Evolutionary conservation across 2,113 vertebrate genomes (phyloP), one percentile per base, ranked within the genome.

Genomic region (Acrocephalus kingi): DNA sequence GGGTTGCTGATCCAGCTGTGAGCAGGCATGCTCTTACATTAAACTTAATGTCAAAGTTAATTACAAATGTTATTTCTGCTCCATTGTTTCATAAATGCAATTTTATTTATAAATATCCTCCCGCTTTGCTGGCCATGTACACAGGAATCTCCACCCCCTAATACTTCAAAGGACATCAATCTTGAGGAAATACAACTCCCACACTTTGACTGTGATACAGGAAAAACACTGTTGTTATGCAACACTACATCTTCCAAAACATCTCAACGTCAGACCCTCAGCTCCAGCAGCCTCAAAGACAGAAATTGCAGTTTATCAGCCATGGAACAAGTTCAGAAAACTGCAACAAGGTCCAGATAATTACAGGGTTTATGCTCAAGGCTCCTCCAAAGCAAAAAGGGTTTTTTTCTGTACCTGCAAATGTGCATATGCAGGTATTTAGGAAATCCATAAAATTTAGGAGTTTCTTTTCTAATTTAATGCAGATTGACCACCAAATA

Each of bases 141-240:
- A 93, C 92, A 96, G 94, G 96, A 96, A 96, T 96, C 92, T 90
- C 88, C 96, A 90, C 83, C 76, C 69, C 79, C 48, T 72, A 59
- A 22, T 10, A 68, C 84, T 96, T 89, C 73, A 95, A 88, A 85
- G 80, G 86, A 94, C 88, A 93, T 78, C 92, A 90, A 20, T 95
- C 88, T 68, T 84, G 79, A 94, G 88, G 96, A 96, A 96, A 86
- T 19, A 51, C 93, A 94, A 96, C 96, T 97, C 96, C 95, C 79
- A 94, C 95, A 89, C 92, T 90, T 80, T 24, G 79, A 92, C 90
- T 92, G 92, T 66, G 84, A 51, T 1, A 58, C 76, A 93, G 88
- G 89, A 96, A 95, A 95, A 97, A 79, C 90, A 79, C 68, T 11
- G 86, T 56, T 89, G 96, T 96, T 95, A 96, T 39, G 76, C 96